Evolutionary conservation across 2,888 invertebrate species (phyloP).

Genomic region (Lacanobia oleracea): DNA sequence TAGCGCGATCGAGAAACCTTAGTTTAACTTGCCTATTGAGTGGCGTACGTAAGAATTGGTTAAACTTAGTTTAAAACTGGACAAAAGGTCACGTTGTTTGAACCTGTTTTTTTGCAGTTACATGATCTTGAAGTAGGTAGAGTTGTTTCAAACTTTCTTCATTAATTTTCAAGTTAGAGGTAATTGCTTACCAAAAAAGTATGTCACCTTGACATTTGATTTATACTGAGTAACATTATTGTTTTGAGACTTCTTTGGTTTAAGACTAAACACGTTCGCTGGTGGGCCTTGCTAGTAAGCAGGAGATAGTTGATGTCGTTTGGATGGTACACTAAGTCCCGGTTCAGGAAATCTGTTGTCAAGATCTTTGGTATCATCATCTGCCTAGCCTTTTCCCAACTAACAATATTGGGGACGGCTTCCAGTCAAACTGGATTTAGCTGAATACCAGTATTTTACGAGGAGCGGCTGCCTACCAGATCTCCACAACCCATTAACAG

Average conservation of each 20-base stretch:
- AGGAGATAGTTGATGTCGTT: not conserved
- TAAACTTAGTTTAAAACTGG: conserved; percentile 17
- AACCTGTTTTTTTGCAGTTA: conserved; percentile 9
- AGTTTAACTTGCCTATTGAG: conserved; percentile 26
- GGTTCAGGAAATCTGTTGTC: no score
- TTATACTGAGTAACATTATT: not conserved
- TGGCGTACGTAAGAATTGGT: conserved; percentile 29
- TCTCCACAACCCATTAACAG: no score
- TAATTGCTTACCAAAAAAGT: not conserved
- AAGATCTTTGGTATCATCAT: not conserved
- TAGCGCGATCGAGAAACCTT: conserved; percentile 42
- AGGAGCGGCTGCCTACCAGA: no score
- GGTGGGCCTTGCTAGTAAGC: not conserved
- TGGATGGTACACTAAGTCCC: not conserved
- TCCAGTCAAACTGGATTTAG: no score
- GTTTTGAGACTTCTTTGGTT: not conserved
- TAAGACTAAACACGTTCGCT: not conserved
- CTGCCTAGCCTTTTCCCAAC: no score
- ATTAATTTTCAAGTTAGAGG: not conserved
- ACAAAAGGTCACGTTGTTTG: conserved; percentile 21
- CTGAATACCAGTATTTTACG: no score
- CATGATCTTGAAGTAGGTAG: conserved; percentile 6
- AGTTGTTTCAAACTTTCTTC: not conserved
- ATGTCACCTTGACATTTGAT: not conserved
- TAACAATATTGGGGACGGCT: no score